phyloP scores from a whole-genome alignment of 1,140 invertebrate species.

The Pectinophora gossypiella region DNA sequence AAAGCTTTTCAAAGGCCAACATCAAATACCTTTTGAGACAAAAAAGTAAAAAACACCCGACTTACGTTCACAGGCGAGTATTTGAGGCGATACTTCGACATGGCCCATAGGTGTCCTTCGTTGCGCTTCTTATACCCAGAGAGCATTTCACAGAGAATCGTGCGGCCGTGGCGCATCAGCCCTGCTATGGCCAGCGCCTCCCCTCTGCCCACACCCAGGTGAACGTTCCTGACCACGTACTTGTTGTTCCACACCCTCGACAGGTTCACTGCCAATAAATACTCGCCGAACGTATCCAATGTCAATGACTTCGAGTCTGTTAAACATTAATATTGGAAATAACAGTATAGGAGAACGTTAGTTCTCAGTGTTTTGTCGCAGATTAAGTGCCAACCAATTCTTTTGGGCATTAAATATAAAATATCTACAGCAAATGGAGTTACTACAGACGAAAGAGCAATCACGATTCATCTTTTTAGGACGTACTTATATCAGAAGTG shows the following conservation, averaged over 20 bases:
- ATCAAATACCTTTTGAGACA: too few relatives aligned
- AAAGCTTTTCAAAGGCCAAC: too few relatives aligned
- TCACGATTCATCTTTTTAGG: too few relatives aligned
- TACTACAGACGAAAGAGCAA: too few relatives aligned
- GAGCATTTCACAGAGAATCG: slow-evolving; percentile 35
- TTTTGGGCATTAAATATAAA: too few relatives aligned
- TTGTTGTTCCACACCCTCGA: slow-evolving; percentile 14
- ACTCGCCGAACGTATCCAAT: slow-evolving; percentile 49
- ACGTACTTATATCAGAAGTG: too few relatives aligned
- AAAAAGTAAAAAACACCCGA: too few relatives aligned
- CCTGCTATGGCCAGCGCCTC: slow-evolving; percentile 42
- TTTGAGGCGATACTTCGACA: slow-evolving; percentile 38
- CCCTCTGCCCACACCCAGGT: slow-evolving; percentile 38
- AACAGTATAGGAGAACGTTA: too few relatives aligned
- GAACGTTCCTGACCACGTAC: slow-evolving; percentile 28
- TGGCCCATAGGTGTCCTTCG: slow-evolving; percentile 31
- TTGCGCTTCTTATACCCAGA: slow-evolving; percentile 36
- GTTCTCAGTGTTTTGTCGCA: too few relatives aligned
- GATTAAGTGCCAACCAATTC: too few relatives aligned
- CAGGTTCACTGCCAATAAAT: slow-evolving; percentile 36
- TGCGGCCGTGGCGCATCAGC: slow-evolving; percentile 34
- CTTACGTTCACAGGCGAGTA: slow-evolving; percentile 34
- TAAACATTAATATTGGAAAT: too few relatives aligned
- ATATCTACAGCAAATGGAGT: too few relatives aligned
- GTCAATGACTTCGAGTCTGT: slow-evolving; percentile 5